Conservation (phyloP, 30 jellyfish, hydroid and myxozoan genomes). For the Aurelia aurita region DNA sequence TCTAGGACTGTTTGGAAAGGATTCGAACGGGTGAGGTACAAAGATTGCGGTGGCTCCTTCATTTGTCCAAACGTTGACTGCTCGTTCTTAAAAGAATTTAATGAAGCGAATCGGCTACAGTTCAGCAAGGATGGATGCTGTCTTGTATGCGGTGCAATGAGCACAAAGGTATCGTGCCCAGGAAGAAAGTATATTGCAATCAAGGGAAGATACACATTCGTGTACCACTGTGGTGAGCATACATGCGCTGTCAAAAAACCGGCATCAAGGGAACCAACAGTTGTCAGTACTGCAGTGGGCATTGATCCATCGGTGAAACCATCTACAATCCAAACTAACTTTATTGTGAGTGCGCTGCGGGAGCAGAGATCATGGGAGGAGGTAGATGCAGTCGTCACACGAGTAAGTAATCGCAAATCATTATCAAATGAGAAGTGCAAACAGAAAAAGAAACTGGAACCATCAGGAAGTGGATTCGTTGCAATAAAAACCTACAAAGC, state of each 20-base stretch:
- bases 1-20: background rate
- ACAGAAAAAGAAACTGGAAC: background rate
- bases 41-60: background rate
- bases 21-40: background rate
- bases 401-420: background rate
- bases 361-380: background rate
- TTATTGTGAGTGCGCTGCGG: background rate
- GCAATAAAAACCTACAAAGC: background rate
- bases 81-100: background rate
- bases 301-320: background rate
- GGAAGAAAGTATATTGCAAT: background rate
- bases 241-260: background rate
- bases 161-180: background rate
- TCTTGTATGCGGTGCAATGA: background rate
- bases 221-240: conserved; percentile 1
- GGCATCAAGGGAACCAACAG: background rate
- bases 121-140: conserved; percentile 6
- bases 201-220: background rate
- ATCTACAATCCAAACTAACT: background rate
- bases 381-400: background rate
- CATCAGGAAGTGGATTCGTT: background rate
- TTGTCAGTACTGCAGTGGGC: background rate
- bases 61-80: background rate
- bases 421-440: no score
- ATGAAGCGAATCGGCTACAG: background rate